phyloP scores from a whole-genome alignment of 2,113 vertebrate species.

The Pristiophorus japonicus region DNA sequence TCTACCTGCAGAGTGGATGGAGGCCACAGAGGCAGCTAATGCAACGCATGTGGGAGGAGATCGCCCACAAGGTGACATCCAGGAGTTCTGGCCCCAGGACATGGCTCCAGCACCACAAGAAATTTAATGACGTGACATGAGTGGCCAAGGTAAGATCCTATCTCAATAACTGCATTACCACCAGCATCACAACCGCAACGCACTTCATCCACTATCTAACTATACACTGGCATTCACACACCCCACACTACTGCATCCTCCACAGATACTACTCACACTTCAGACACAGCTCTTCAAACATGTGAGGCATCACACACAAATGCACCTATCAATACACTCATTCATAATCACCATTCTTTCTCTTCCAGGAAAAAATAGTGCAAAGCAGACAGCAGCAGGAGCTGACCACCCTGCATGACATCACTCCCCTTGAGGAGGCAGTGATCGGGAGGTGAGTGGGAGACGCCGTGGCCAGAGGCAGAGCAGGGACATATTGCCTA shows the following conservation, averaged over 20 bases:
- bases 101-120: neutral
- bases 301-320: neutral
- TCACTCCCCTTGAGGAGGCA: too few species aligned
- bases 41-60: neutral
- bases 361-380: neutral
- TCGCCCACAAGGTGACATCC: too few species aligned
- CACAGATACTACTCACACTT: too few species aligned
- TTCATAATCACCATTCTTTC: neutral
- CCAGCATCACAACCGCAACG: neutral
- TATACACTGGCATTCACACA: too few species aligned
- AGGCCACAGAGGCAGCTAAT: neutral
- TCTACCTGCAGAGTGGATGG: too few species aligned
- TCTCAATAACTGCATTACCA: neutral
- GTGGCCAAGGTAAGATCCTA: neutral
- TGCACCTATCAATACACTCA: neutral
- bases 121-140: neutral
- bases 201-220: neutral
- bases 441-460: too few species aligned
- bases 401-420: too few species aligned
- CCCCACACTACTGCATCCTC: too few species aligned
- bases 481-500: neutral
- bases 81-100: neutral
- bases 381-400: too few species aligned
- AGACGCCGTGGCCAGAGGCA: neutral
- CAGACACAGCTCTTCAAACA: neutral